Evolutionary conservation across 2,888 invertebrate genomes (phyloP).

Genomic region (Protonemura montana): DNA sequence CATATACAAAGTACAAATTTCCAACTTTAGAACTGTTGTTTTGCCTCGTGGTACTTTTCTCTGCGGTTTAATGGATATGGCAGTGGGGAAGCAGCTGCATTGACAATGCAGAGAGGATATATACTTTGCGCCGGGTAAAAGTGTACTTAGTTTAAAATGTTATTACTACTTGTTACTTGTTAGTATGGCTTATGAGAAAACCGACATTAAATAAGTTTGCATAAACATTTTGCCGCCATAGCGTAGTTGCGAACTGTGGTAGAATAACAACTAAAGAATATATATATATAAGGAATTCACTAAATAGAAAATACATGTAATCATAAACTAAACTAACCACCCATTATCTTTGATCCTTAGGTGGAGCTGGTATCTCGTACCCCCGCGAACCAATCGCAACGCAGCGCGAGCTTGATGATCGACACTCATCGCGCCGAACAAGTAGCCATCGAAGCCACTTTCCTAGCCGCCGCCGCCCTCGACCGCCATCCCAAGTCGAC

Average conservation of each 20-base stretch:
- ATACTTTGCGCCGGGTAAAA: no score
- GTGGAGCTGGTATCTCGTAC: conserved; percentile 50
- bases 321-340: background rate
- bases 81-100: background rate
- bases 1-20: background rate
- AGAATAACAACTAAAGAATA: no score
- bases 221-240: no score
- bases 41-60: background rate
- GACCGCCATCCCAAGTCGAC: conserved; percentile 65
- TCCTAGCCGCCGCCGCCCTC: conserved; percentile 52
- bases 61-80: background rate
- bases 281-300: no score
- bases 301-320: no score
- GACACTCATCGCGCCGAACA: conserved; percentile 49
- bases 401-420: conserved; percentile 49
- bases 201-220: no score
- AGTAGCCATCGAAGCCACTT: conserved; percentile 38
- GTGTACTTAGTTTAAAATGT: no score
- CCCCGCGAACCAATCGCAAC: conserved; percentile 47
- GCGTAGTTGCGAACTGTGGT: no score
- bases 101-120: background rate
- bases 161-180: no score
- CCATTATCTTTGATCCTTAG: conserved; percentile 38
- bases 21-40: background rate
- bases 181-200: no score